A percentile compares a stretch with the other conserved stretches of the same genome.
phyloP scores from a whole-genome alignment of 2,113 vertebrate species.

The Syngnathus scovelli region DNA sequence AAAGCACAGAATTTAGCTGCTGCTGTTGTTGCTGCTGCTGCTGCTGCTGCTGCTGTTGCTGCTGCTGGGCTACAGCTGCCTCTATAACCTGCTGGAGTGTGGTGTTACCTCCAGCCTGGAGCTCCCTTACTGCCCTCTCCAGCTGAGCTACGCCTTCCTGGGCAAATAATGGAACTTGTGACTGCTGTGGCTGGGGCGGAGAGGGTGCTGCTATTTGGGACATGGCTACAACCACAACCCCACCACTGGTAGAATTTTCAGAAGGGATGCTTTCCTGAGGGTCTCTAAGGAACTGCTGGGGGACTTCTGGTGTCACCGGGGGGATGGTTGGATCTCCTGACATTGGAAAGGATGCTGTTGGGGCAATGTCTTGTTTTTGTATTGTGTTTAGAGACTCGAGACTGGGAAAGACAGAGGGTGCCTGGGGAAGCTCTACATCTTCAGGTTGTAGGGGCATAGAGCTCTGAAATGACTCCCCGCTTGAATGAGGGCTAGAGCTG shows the following conservation, averaged over 20 bases:
- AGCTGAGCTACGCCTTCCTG: slow-evolving; percentile 84
- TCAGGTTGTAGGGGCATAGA: slow-evolving; percentile 81
- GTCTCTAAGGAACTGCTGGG: slow-evolving; percentile 80
- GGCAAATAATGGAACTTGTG: slow-evolving; percentile 80
- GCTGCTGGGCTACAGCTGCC: slow-evolving; percentile 68
- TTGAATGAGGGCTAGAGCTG: slow-evolving; percentile 69
- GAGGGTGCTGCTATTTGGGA: slow-evolving; percentile 71
- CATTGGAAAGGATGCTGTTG: slow-evolving; percentile 79
- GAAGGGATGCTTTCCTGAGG: slow-evolving; percentile 78
- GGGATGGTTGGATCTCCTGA: slow-evolving; percentile 77
- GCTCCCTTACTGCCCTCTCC: slow-evolving; percentile 87
- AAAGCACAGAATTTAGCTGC: slow-evolving; percentile 72
- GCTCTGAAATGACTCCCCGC: slow-evolving; percentile 76
- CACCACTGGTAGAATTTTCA: slow-evolving; percentile 68
- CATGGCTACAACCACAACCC: slow-evolving; percentile 64
- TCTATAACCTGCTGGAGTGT: slow-evolving; percentile 68
- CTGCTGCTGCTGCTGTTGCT: slow-evolving; percentile 35
- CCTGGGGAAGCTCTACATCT: slow-evolving; percentile 80
- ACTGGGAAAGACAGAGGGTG: slow-evolving; percentile 75
- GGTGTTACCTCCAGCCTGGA: slow-evolving; percentile 72
- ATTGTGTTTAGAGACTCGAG: slow-evolving; percentile 82
- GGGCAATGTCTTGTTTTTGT: slow-evolving; percentile 86
- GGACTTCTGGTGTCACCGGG: slow-evolving; percentile 83
- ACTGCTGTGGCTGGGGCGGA: slow-evolving; percentile 75
- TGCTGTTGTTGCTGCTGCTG: slow-evolving; percentile 50